phyloP scores from a whole-genome alignment of 2,113 vertebrate genomes.

The Phrynosoma blainvillii region DNA sequence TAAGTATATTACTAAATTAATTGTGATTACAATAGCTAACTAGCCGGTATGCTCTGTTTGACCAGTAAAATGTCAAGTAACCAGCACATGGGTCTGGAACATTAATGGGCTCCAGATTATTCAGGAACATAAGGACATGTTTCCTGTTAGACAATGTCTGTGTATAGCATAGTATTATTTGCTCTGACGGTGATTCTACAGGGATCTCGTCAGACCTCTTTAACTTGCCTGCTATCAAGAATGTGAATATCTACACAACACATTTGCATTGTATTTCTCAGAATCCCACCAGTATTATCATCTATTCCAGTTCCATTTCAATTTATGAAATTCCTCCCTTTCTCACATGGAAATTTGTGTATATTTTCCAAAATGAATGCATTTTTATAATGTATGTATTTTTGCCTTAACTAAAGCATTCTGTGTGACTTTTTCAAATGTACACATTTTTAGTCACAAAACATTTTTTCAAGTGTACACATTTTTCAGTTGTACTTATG shows the following conservation, averaged over 20 bases:
- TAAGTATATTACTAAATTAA: conserved; percentile 54
- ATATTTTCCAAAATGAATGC: neutral
- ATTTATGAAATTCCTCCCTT: neutral
- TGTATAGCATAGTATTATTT: neutral
- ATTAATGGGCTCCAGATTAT: neutral
- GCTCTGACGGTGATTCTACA: neutral
- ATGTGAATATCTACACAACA: too few species aligned
- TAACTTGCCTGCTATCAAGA: neutral
- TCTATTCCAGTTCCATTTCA: neutral
- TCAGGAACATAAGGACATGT: neutral
- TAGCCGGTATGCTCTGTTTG: neutral
- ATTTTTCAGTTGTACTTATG: neutral
- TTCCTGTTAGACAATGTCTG: neutral
- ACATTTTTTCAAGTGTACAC: neutral
- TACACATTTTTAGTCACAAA: neutral
- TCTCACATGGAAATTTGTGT: neutral
- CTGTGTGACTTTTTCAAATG: too few species aligned
- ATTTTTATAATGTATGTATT: neutral
- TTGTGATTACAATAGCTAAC: neutral
- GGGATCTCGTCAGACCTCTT: neutral
- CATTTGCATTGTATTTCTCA: too few species aligned
- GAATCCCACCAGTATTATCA: too few species aligned
- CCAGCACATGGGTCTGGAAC: neutral
- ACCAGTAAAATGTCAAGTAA: neutral
- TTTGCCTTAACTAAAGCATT: neutral